A percentile compares a stretch with the other conserved stretches of the same genome.
Conservation (phyloP, 2,888 invertebrate species). For the Drosophila melanocephala region DNA sequence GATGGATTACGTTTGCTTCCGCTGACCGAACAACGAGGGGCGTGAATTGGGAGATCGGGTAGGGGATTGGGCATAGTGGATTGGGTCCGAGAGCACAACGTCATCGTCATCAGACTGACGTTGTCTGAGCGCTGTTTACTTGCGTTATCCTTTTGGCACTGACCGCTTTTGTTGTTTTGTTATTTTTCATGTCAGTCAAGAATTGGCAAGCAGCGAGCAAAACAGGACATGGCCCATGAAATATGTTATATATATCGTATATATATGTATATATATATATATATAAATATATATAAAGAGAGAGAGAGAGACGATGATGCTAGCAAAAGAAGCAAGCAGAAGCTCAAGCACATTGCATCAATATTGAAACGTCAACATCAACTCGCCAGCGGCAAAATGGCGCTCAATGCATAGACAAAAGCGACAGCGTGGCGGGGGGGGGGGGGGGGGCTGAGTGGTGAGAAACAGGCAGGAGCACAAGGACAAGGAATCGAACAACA, state of each 20-base stretch:
- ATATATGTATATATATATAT: slow-evolving; percentile 3
- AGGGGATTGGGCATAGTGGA: neutral
- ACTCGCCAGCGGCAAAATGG: slow-evolving; percentile 76
- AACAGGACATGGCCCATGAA: slow-evolving; percentile 75
- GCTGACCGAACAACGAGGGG: slow-evolving; percentile 35
- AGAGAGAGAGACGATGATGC: slow-evolving; percentile 4
- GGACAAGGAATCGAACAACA: slow-evolving; percentile 32
- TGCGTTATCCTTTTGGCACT: slow-evolving; percentile 72
- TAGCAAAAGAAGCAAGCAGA: slow-evolving; percentile 3
- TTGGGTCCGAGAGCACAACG: slow-evolving; percentile 44
- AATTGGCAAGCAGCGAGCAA: slow-evolving; percentile 73
- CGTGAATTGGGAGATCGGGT: neutral
- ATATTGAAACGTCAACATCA: slow-evolving; percentile 82
- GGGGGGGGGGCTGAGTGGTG: neutral
- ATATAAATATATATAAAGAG: neutral
- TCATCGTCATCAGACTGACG: slow-evolving; percentile 61
- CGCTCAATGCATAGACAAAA: slow-evolving; percentile 65
- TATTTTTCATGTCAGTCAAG: slow-evolving; percentile 80
- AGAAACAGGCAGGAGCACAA: slow-evolving; percentile 1
- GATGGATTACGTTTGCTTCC: slow-evolving; percentile 74
- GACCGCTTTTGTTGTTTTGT: slow-evolving; percentile 78
- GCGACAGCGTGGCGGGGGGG: neutral
- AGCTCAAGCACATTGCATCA: slow-evolving; percentile 76
- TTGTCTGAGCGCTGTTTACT: slow-evolving; percentile 59
- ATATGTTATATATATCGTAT: slow-evolving; percentile 56